A percentile compares a stretch with the other conserved stretches of the same genome.
phyloP scores from a whole-genome alignment of 2,797 vertebrate species.

The Pterois miles region DNA sequence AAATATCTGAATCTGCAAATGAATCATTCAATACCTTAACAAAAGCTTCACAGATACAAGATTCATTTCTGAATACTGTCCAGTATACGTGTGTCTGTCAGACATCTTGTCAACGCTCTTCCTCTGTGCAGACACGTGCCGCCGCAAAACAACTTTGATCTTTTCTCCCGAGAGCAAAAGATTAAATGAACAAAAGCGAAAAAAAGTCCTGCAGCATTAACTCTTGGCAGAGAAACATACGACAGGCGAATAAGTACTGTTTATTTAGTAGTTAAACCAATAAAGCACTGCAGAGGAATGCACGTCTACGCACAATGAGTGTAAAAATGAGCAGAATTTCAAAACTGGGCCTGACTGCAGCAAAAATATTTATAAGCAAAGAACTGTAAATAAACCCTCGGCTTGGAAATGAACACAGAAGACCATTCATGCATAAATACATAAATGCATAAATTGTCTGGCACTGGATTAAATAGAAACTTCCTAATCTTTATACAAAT shows the following conservation, averaged over 20 bases:
- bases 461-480: conserved; percentile 28
- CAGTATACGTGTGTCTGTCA: neutral
- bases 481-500: conserved; percentile 47
- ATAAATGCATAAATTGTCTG: conserved; percentile 57
- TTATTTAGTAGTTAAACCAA: conserved; percentile 15
- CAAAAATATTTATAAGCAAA: conserved; percentile 38
- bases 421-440: conserved; percentile 56
- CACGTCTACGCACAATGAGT: neutral
- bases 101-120: neutral
- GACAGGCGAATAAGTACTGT: neutral
- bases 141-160: conserved; percentile 36
- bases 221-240: conserved; percentile 6
- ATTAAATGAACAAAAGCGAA: conserved; percentile 13
- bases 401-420: conserved; percentile 33
- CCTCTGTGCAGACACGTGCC: neutral
- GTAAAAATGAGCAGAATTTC: conserved; percentile 11
- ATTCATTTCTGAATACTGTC: neutral
- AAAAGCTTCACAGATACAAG: neutral
- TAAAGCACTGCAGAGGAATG: conserved; percentile 3
- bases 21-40: neutral
- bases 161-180: neutral
- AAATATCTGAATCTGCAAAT: neutral
- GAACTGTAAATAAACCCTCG: conserved; percentile 32
- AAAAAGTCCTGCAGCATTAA: conserved; percentile 7
- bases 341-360: neutral